Evolutionary conservation across 2,113 vertebrate species (phyloP).

Genomic region (Ophthalmolycus amberensis): DNA sequence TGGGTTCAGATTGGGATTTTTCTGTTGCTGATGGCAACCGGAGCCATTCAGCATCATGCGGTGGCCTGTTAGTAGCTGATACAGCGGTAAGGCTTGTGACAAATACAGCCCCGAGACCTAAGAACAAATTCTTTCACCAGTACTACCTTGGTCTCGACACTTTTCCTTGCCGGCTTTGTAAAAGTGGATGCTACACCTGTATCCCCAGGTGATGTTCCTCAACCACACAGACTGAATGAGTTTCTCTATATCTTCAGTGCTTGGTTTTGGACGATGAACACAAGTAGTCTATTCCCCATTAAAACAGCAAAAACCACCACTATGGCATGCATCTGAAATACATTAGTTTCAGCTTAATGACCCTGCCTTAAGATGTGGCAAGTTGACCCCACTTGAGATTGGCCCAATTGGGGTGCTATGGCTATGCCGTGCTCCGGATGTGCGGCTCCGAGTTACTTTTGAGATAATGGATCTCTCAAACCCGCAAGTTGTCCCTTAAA

Average conservation of each 20-base stretch:
- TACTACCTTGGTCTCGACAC: background rate
- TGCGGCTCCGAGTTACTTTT: background rate
- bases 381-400: slow-evolving; percentile 3
- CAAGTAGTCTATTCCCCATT: background rate
- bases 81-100: background rate
- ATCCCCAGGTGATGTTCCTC: background rate
- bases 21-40: background rate
- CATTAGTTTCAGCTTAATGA: background rate
- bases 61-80: background rate
- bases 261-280: background rate
- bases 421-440: background rate
- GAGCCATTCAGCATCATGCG: background rate
- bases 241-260: background rate
- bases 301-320: background rate
- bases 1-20: background rate
- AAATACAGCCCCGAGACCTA: background rate
- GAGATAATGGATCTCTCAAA: slow-evolving; percentile 2
- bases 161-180: too few species aligned
- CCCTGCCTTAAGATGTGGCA: background rate
- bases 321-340: background rate
- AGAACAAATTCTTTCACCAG: background rate
- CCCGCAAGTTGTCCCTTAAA: slow-evolving; percentile 5
- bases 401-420: background rate
- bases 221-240: background rate
- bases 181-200: background rate